phyloP scores from a whole-genome alignment of 2,113 vertebrate genomes.

The Pterocles gutturalis region DNA sequence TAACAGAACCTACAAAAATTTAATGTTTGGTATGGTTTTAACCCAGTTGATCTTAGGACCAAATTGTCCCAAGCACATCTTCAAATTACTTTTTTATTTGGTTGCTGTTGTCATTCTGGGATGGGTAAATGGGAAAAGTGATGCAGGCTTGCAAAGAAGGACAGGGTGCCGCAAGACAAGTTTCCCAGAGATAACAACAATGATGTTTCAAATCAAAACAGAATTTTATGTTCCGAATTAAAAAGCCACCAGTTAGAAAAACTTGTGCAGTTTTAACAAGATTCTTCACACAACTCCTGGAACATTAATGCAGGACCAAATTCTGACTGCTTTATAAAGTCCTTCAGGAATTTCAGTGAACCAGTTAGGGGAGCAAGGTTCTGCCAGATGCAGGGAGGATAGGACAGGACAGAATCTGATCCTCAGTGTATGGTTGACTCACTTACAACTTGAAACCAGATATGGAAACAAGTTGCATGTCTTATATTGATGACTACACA shows the following conservation, averaged over 20 bases:
- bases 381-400: neutral
- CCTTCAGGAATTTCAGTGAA: neutral
- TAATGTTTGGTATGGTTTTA: neutral
- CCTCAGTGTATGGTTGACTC: neutral
- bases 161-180: neutral
- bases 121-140: neutral
- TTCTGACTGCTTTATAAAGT: neutral
- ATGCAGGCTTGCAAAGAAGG: neutral
- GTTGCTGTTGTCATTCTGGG: neutral
- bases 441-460: neutral
- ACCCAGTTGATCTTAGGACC: neutral
- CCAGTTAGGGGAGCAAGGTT: neutral
- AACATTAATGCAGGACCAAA: neutral
- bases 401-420: neutral
- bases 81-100: neutral
- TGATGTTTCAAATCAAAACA: neutral
- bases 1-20: neutral
- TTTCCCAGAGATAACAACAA: neutral
- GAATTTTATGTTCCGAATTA: neutral
- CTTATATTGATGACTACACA: neutral
- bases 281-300: neutral
- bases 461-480: neutral
- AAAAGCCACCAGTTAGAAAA: neutral
- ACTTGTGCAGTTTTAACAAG: neutral
- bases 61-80: neutral